Percentiles rank a stretch among this genome's conserved stretches.
phyloP scores from a whole-genome alignment of 2,888 invertebrate species.

The Eristalis intricaria region DNA sequence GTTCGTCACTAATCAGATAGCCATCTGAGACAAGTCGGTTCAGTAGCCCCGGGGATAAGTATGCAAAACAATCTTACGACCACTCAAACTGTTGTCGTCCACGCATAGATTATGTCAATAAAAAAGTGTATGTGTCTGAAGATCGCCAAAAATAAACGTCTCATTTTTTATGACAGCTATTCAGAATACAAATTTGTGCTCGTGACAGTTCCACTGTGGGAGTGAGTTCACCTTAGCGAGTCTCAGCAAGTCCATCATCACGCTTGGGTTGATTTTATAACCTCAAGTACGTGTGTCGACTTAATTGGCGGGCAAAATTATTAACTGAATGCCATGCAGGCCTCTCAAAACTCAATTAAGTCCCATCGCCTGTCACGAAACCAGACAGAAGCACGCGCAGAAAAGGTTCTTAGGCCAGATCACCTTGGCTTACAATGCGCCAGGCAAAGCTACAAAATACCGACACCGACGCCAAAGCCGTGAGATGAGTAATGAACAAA shows the following conservation, averaged over 20 bases:
- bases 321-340: background rate
- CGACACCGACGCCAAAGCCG: background rate
- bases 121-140: background rate
- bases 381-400: slow-evolving; percentile 6
- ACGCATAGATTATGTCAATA: background rate
- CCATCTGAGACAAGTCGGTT: background rate
- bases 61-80: background rate
- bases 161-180: background rate
- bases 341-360: background rate
- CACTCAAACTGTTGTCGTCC: background rate
- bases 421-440: slow-evolving; percentile 56
- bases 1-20: background rate
- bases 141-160: background rate
- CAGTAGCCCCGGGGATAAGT: background rate
- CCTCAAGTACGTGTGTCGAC: background rate
- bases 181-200: background rate
- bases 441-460: background rate
- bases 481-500: slow-evolving; percentile 26
- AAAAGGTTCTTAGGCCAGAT: slow-evolving; percentile 27
- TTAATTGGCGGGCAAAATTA: background rate
- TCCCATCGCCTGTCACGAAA: background rate
- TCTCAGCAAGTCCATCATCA: too few relatives aligned
- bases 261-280: background rate
- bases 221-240: background rate
- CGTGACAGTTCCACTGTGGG: background rate